Percentiles rank a stretch among this genome's conserved stretches.
These are phyloP conservation scores for Fragum fragum DNA, from an alignment of 2,888 invertebrate genomes.

Conservation along the genomic window DNA sequence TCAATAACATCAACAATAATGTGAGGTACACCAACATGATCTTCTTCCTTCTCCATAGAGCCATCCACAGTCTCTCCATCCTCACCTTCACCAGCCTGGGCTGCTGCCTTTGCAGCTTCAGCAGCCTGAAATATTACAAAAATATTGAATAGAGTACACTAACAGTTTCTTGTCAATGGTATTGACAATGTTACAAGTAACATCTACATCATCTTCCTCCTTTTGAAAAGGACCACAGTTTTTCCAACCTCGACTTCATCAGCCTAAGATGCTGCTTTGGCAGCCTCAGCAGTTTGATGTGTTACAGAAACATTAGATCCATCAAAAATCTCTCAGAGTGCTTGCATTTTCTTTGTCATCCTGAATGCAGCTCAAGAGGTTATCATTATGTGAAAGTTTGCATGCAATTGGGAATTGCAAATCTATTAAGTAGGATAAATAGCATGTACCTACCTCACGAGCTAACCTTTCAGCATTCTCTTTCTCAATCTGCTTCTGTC, in stretches of 20 bases:
- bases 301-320: no score
- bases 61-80: conserved; percentile 73
- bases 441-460: conserved; percentile 73
- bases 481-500: conserved; percentile 79
- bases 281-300: conserved; percentile 66
- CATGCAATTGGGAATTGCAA: no score
- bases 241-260: conserved; percentile 71
- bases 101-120: conserved; percentile 65
- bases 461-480: conserved; percentile 82
- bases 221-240: conserved; percentile 75
- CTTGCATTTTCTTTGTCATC: no score
- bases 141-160: conserved; percentile 35
- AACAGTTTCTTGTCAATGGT: conserved; percentile 73
- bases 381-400: no score
- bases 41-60: conserved; percentile 79
- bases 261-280: conserved; percentile 64
- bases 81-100: conserved; percentile 67
- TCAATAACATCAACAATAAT: conserved; percentile 83
- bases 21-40: conserved; percentile 83
- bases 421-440: no score
- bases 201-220: conserved; percentile 82
- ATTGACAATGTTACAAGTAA: conserved; percentile 84
- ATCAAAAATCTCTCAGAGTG: no score
- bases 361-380: no score
- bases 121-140: conserved; percentile 53